These are phyloP conservation scores for Diacarnus erythraeanus DNA, from an alignment of 37 sponge, comb jelly and placozoan species.

Conservation along the genomic window DNA sequence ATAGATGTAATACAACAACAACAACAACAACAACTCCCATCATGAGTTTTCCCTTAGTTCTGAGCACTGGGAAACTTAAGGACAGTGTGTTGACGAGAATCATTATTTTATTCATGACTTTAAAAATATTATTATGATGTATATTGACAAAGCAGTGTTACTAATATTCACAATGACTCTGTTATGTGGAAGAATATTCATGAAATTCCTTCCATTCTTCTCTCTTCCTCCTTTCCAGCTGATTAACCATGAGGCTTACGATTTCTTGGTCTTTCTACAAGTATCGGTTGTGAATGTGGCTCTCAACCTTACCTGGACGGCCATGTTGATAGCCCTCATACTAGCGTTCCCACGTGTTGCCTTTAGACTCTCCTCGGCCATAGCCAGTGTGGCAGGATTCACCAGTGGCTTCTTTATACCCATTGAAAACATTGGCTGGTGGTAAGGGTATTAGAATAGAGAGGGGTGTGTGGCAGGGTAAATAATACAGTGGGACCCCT, in stretches of 20 bases:
- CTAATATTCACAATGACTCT: no score
- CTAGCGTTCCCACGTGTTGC: conserved; percentile 54
- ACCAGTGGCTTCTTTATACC: conserved; percentile 92
- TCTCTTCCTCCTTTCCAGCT: conserved; percentile 27
- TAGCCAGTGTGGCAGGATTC: conserved; percentile 80
- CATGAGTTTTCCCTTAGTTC: background rate
- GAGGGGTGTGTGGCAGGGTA: no score
- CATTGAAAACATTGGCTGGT: conserved; percentile 33
- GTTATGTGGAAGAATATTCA: no score
- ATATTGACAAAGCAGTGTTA: no score
- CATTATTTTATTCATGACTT: no score
- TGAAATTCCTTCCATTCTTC: background rate
- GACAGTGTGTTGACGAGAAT: no score
- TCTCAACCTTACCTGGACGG: conserved; percentile 86
- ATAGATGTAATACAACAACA: no score
- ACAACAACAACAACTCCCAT: background rate
- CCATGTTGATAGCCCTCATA: conserved; percentile 75
- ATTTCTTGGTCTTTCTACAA: conserved; percentile 41
- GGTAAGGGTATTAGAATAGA: conserved; percentile 59
- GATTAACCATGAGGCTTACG: conserved; percentile 33
- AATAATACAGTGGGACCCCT: no score
- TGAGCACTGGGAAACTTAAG: no score
- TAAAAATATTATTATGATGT: no score
- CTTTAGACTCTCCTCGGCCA: conserved; percentile 69
- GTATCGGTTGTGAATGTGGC: conserved; percentile 67